Percentiles rank a stretch among this genome's conserved stretches.
Conservation (phyloP, 2,888 invertebrate species). For the Saturnia pavonia region DNA sequence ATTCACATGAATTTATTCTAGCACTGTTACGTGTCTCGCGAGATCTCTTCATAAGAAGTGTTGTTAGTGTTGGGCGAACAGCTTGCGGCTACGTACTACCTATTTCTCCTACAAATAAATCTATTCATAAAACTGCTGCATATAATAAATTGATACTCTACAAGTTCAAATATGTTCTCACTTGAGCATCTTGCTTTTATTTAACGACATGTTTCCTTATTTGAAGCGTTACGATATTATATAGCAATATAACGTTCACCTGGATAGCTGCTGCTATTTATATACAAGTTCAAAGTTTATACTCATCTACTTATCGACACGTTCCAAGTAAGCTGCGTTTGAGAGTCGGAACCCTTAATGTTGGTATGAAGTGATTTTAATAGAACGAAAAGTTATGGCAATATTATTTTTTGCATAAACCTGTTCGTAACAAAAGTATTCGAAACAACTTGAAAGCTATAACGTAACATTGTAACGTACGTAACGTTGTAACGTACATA, state of each 20-base stretch:
- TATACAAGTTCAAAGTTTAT: too few species aligned
- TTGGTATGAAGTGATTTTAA: too few species aligned
- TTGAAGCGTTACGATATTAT: not conserved
- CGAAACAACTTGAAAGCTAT: too few species aligned
- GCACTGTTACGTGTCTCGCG: conserved; percentile 6
- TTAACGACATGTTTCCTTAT: not conserved
- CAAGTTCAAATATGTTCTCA: not conserved
- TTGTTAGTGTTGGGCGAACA: not conserved
- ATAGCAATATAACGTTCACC: not conserved
- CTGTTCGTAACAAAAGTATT: too few species aligned
- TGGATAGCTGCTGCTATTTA: too few species aligned
- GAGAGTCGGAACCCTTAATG: too few species aligned
- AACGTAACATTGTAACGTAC: too few species aligned
- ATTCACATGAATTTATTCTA: conserved; percentile 11
- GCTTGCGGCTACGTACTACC: not conserved
- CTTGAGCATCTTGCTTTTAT: not conserved
- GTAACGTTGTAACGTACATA: too few species aligned
- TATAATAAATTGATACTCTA: not conserved
- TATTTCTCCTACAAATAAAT: not conserved
- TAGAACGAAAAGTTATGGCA: too few species aligned
- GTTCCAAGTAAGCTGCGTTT: too few species aligned
- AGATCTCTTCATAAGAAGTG: not conserved
- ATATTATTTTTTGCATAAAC: too few species aligned
- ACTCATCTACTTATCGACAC: too few species aligned
- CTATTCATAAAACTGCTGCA: not conserved